These are phyloP conservation scores for Scortum barcoo DNA, from an alignment of 2,113 vertebrate species.

Conservation along the genomic window DNA sequence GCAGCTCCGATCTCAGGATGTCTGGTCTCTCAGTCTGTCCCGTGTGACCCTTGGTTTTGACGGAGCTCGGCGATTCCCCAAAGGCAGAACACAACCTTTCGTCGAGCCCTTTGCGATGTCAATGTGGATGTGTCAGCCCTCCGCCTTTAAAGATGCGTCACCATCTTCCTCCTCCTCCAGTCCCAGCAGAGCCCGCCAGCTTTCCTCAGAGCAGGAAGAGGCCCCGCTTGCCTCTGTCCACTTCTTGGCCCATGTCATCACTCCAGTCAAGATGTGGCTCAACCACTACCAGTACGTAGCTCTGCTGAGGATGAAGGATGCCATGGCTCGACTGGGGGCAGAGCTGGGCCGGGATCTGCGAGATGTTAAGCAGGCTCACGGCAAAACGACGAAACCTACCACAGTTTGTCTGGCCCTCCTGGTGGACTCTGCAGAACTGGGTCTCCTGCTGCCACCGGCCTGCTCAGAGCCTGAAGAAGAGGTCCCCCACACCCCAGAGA, in stretches of 20 bases:
- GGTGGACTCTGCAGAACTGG: conserved; percentile 88
- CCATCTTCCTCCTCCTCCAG: conserved; percentile 28
- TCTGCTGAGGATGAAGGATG: conserved; percentile 93
- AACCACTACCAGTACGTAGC: conserved; percentile 97
- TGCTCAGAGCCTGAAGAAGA: conserved; percentile 75
- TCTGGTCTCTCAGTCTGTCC: conserved; percentile 91
- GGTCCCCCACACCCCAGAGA: conserved; percentile 86
- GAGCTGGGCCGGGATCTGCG: conserved; percentile 87
- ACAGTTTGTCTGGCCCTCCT: conserved; percentile 88
- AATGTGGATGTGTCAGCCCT: conserved; percentile 91
- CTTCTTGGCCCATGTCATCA: conserved; percentile 87
- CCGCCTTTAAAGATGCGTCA: conserved; percentile 50
- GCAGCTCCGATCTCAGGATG: conserved; percentile 86
- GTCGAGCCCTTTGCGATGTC: conserved; percentile 92
- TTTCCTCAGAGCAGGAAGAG: conserved; percentile 36
- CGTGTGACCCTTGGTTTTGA: conserved; percentile 90
- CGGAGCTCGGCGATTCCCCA: conserved; percentile 89
- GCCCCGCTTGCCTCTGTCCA: conserved; percentile 84
- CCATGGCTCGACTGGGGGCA: conserved; percentile 86
- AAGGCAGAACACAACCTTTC: conserved; percentile 88
- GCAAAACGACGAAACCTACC: conserved; percentile 70
- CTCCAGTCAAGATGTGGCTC: conserved; percentile 88
- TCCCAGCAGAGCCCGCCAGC: conserved; percentile 7
- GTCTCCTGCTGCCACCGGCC: conserved; percentile 88
- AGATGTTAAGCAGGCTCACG: conserved; percentile 68